Evolutionary conservation across 2,113 vertebrate species (phyloP).

Genomic region (Petrocephalus microphthalmus): DNA sequence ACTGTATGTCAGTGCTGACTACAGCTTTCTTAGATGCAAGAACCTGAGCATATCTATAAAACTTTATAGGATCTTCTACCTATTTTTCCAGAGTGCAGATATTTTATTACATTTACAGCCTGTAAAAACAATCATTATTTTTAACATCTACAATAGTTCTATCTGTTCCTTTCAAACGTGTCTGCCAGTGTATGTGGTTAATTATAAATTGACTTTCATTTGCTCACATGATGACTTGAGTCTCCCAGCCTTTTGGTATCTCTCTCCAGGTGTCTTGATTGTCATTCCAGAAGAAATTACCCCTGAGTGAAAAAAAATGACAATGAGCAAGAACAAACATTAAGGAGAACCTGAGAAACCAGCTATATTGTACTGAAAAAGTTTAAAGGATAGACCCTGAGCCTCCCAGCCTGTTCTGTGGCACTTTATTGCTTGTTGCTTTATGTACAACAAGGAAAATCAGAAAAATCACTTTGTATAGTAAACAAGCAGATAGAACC

Average conservation of each 20-base stretch:
- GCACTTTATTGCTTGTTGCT: neutral
- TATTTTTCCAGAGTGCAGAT: neutral
- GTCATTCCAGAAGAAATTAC: neutral
- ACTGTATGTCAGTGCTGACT: neutral
- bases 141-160: neutral
- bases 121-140: neutral
- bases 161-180: neutral
- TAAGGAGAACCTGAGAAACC: neutral
- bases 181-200: neutral
- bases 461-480: neutral
- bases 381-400: neutral
- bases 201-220: neutral
- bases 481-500: neutral
- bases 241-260: neutral
- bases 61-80: slow-evolving; percentile 1
- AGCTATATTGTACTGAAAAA: neutral
- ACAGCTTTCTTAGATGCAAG: neutral
- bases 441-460: neutral
- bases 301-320: neutral
- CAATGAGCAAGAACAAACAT: neutral
- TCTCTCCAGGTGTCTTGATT: neutral
- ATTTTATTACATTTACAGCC: slow-evolving; percentile 5
- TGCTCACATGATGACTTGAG: neutral
- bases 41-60: neutral
- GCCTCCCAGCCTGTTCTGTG: neutral